Evolutionary conservation across 1,140 invertebrate genomes (phyloP), one percentile per base, ranked within the genome.

Genomic region (Acyrthosiphon pisum): DNA sequence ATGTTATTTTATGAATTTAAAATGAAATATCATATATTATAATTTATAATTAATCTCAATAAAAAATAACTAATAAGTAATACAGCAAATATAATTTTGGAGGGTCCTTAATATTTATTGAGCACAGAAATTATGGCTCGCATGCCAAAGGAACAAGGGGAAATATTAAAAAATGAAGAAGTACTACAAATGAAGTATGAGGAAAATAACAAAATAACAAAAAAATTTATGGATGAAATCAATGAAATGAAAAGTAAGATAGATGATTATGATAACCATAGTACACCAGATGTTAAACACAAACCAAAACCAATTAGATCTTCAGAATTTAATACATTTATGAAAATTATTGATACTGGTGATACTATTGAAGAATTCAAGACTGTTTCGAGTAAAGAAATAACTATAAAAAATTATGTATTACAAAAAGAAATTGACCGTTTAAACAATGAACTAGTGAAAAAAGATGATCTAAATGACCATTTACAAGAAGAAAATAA

Each of bases 211-310:
- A 84, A 56, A 56, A 83, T 93, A 26, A 93, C 91, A 26, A 93
- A 46, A 93, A 86, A 93, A 56, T 93, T 84, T 93, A 53, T 93
- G 81, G 76, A 93, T 86, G 91, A 93, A 56, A 93, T 93, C 48
- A 86, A 93, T 53, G 91, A 93, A 86, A 93, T 93, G 81, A 93
- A 93, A 86, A 93, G 48, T 56, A 93, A 86, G 48, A 86, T 93
- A 22, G 81, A 86, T 9, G 26, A 50, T 81, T 92, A 83, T 83
- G 76, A 92, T 37, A 92, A 81, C 26, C 44, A 41, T 30, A 83
- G n/a, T 92, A 48, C 18, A 26, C 20, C 37, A 81, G n/a, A 92
- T 18, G 50, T 81, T 44, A 92, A 92, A 81, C 46, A 37, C 14
- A 92, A 92, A 84, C 11, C 41, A 83, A 92, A 92, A 92, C 91